Conservation (phyloP, 2,113 vertebrate genomes). For the Syngnathus typhle region DNA sequence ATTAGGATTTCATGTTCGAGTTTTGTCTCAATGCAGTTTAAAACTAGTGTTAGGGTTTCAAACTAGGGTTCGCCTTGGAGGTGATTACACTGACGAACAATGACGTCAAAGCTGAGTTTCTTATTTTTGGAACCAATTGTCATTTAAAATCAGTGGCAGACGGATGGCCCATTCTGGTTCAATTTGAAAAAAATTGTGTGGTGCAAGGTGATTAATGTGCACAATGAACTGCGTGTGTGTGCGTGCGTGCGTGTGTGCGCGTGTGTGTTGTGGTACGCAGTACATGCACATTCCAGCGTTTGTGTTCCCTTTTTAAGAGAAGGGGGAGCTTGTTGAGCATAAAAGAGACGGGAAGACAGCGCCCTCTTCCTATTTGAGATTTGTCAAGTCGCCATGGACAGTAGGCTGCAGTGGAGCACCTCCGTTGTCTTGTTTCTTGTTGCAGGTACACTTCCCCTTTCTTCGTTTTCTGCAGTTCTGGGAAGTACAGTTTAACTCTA, state of each 20-base stretch:
- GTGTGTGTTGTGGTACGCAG: neutral
- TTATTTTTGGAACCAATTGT: too few species aligned
- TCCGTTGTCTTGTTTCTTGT: slow-evolving; percentile 22
- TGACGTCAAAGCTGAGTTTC: too few species aligned
- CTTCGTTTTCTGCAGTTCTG: neutral
- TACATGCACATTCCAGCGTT: neutral
- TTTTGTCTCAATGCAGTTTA: too few species aligned
- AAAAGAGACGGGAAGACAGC: slow-evolving; percentile 32
- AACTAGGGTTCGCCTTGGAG: too few species aligned
- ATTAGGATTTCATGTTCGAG: too few species aligned
- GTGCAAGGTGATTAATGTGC: too few species aligned
- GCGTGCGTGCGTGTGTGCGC: neutral
- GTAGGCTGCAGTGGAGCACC: slow-evolving; percentile 1
- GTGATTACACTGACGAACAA: too few species aligned
- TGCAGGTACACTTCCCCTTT: slow-evolving; percentile 32
- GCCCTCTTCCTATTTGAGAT: neutral
- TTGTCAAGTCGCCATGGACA: slow-evolving; percentile 10
- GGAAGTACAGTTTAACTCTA: neutral
- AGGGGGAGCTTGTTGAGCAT: slow-evolving; percentile 16
- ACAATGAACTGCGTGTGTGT: too few species aligned
- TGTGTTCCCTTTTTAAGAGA: neutral
- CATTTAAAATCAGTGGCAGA: too few species aligned
- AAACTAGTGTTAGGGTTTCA: too few species aligned
- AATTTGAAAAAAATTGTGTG: too few species aligned
- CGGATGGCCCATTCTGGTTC: too few species aligned